Evolutionary conservation across 2,113 vertebrate species (phyloP).

Genomic region (Takifugu bimaculatus): DNA sequence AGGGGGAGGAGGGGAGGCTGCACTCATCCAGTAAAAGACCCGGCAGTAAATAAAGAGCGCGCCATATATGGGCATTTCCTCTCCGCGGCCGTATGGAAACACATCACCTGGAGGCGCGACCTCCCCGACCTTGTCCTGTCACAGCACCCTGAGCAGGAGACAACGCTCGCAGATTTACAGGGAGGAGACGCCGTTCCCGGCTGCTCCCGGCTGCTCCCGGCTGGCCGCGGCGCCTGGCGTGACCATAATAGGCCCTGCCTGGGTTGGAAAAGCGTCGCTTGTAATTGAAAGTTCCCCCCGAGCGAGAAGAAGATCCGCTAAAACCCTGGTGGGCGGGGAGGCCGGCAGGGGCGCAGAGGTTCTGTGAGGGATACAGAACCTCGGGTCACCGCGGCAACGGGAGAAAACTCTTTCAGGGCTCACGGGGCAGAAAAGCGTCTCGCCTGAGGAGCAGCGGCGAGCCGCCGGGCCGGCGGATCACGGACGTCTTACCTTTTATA

Average conservation of each 20-base stretch:
- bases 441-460: slow-evolving; percentile 33
- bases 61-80: slow-evolving; percentile 77
- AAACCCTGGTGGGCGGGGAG: slow-evolving; percentile 43
- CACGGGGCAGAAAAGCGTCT: slow-evolving; percentile 56
- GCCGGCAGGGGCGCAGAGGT: slow-evolving; percentile 37
- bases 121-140: slow-evolving; percentile 65
- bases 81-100: slow-evolving; percentile 68
- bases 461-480: neutral
- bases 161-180: slow-evolving; percentile 70
- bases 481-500: slow-evolving; percentile 64
- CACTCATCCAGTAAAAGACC: slow-evolving; percentile 54
- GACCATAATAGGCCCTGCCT: slow-evolving; percentile 76
- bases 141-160: slow-evolving; percentile 64
- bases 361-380: slow-evolving; percentile 64
- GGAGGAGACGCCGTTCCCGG: slow-evolving; percentile 26
- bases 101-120: slow-evolving; percentile 71
- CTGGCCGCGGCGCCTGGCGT: slow-evolving; percentile 53
- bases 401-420: slow-evolving; percentile 44
- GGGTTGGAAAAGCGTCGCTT: slow-evolving; percentile 62
- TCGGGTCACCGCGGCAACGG: slow-evolving; percentile 53
- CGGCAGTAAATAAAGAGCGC: slow-evolving; percentile 68
- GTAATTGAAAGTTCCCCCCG: slow-evolving; percentile 72
- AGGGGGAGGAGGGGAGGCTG: slow-evolving; percentile 36
- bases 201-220: slow-evolving; percentile 50
- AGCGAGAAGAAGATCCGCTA: slow-evolving; percentile 58